Percentiles rank a stretch among this genome's conserved stretches.
phyloP scores from a whole-genome alignment of 2,888 invertebrate genomes.

The Malthinus flaveolus region DNA sequence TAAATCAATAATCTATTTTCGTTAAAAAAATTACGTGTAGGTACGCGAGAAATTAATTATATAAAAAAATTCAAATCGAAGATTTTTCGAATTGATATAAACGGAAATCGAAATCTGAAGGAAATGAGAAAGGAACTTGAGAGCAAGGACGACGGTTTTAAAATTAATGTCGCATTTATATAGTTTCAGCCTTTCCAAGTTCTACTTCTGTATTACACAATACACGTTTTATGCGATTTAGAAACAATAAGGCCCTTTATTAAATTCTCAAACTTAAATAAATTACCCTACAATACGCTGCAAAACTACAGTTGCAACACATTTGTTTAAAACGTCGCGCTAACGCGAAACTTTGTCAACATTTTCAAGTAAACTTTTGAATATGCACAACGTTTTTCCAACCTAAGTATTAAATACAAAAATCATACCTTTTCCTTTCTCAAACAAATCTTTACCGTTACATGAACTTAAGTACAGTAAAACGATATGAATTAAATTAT shows the following conservation, averaged over 20 bases:
- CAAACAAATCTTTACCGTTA: constrained; percentile 20
- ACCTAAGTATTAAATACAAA: constrained; percentile 3
- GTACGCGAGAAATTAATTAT: too few relatives aligned
- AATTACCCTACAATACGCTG: background rate
- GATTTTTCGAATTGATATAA: background rate
- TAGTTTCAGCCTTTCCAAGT: constrained; percentile 9
- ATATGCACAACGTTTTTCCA: background rate
- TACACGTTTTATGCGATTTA: background rate
- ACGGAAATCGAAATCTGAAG: constrained; percentile 19
- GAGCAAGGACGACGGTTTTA: constrained; percentile 5
- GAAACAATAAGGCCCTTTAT: constrained; percentile 2
- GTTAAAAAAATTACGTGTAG: too few relatives aligned
- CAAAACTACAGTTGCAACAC: too few relatives aligned
- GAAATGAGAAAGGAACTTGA: constrained; percentile 20
- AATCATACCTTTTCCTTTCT: constrained; percentile 18
- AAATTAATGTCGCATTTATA: constrained; percentile 19
- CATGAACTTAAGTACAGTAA: constrained; percentile 10
- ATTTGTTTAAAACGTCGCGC: too few relatives aligned
- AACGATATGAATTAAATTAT: constrained; percentile 10
- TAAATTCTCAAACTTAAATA: background rate
- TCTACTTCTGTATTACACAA: constrained; percentile 9
- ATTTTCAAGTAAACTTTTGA: background rate
- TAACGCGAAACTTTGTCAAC: background rate
- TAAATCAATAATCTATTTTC: too few relatives aligned
- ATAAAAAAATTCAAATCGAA: too few relatives aligned